Evolutionary conservation across 2,888 invertebrate species (phyloP).

Genomic region (Hetaerina titia): DNA sequence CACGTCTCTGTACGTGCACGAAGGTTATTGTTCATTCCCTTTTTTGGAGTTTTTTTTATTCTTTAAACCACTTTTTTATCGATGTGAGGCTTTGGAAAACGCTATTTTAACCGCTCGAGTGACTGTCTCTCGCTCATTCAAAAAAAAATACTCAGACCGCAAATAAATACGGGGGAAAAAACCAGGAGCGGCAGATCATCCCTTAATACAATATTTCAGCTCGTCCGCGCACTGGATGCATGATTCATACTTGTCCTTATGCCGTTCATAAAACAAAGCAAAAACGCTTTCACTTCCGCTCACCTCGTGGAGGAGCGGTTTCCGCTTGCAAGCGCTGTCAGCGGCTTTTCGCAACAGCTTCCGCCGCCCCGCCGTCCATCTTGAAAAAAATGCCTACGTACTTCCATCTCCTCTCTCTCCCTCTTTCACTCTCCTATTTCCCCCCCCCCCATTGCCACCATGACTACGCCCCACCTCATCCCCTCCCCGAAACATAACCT

Average conservation of each 20-base stretch:
- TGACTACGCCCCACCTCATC: neutral
- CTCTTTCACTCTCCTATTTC: neutral
- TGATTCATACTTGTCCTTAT: neutral
- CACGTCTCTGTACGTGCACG: too few relatives aligned
- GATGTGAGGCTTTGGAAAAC: neutral
- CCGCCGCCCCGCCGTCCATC: neutral
- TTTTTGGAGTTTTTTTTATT: too few relatives aligned
- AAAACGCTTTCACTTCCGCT: neutral
- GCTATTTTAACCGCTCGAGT: neutral
- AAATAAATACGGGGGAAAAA: neutral
- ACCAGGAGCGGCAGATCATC: neutral
- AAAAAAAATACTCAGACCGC: neutral
- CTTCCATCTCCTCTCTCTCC: neutral
- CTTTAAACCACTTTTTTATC: neutral
- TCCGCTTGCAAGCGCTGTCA: slow-evolving; percentile 31
- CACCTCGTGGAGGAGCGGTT: slow-evolving; percentile 31
- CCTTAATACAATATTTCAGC: neutral
- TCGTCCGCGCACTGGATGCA: neutral
- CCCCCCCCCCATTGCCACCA: neutral
- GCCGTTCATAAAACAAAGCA: neutral
- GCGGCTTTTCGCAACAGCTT: slow-evolving; percentile 16
- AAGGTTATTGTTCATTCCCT: too few relatives aligned
- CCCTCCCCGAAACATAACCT: neutral
- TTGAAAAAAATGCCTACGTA: neutral
- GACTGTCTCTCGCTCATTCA: neutral